These are phyloP conservation scores for Eufriesea mexicana DNA, from an alignment of 1,140 invertebrate genomes.

Conservation along the genomic window DNA sequence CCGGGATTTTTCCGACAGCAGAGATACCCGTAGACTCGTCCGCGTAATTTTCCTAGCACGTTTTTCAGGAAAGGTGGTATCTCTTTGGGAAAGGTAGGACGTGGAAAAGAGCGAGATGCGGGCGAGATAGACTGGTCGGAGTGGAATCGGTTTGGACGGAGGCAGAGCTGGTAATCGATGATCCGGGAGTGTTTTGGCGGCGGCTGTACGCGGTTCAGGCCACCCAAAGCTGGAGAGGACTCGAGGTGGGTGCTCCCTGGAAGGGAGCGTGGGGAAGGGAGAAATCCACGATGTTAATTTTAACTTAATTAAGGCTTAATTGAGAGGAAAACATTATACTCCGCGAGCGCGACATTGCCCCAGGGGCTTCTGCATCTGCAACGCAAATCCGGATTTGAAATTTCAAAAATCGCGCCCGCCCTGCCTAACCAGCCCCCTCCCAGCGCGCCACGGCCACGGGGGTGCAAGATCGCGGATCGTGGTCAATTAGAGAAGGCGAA, in stretches of 20 bases:
- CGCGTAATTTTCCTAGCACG: not conserved
- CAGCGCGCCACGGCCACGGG: constrained; percentile 31
- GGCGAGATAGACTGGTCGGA: not conserved
- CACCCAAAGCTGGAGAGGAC: constrained; percentile 80
- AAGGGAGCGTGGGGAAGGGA: constrained; percentile 68
- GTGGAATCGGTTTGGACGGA: too few relatives aligned
- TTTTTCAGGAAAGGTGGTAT: too few relatives aligned
- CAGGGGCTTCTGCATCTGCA: constrained; percentile 77
- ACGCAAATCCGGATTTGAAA: constrained; percentile 81
- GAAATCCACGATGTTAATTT: constrained; percentile 83
- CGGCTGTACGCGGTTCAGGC: constrained; percentile 78
- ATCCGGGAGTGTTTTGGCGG: constrained; percentile 63
- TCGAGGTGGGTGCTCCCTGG: constrained; percentile 72
- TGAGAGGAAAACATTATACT: constrained; percentile 83
- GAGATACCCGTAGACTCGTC: not conserved
- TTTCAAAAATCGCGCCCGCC: constrained; percentile 75
- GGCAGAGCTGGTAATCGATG: constrained; percentile 6
- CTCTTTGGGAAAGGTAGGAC: not conserved
- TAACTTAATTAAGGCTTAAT: constrained; percentile 84
- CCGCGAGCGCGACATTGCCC: constrained; percentile 79
- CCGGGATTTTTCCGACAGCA: not conserved
- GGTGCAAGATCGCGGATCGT: constrained; percentile 77
- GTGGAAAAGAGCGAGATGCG: not conserved
- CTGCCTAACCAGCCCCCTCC: constrained; percentile 41
- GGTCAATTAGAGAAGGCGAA: constrained; percentile 79